Percentiles rank a stretch among this genome's conserved stretches.
phyloP scores from a whole-genome alignment of 2,113 vertebrate species.

The Tamias sibiricus region DNA sequence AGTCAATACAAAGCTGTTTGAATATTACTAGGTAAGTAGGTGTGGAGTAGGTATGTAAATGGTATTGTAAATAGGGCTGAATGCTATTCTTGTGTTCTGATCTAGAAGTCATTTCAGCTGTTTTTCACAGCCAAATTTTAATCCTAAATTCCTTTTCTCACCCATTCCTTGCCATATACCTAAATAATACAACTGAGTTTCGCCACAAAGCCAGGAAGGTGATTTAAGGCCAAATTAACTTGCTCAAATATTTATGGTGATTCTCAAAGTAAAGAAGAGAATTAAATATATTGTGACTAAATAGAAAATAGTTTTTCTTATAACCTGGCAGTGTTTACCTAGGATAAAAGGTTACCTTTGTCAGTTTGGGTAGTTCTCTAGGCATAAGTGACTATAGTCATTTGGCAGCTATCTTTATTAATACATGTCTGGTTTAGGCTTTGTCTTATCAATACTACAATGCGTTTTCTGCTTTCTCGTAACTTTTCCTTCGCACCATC shows the following conservation, averaged over 20 bases:
- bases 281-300: neutral
- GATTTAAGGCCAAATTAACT: slow-evolving; percentile 30
- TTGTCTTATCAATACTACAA: neutral
- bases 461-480: slow-evolving; percentile 6
- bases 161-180: neutral
- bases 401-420: neutral
- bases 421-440: neutral
- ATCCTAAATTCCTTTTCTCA: slow-evolving; percentile 31
- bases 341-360: neutral
- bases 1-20: slow-evolving; percentile 10
- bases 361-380: neutral
- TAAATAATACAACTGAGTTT: slow-evolving; percentile 28
- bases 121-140: slow-evolving; percentile 45
- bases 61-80: neutral
- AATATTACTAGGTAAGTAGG: neutral
- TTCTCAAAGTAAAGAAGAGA: slow-evolving; percentile 33
- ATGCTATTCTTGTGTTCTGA: neutral
- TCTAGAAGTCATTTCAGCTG: neutral
- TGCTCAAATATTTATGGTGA: slow-evolving; percentile 33
- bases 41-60: neutral
- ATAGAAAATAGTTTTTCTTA: neutral
- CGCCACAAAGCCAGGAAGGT: slow-evolving; percentile 35
- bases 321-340: neutral
- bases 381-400: neutral
- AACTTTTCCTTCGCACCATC: neutral